These are phyloP conservation scores for Nasonovia ribisnigri DNA, from an alignment of 2,888 invertebrate species.

Conservation along the genomic window DNA sequence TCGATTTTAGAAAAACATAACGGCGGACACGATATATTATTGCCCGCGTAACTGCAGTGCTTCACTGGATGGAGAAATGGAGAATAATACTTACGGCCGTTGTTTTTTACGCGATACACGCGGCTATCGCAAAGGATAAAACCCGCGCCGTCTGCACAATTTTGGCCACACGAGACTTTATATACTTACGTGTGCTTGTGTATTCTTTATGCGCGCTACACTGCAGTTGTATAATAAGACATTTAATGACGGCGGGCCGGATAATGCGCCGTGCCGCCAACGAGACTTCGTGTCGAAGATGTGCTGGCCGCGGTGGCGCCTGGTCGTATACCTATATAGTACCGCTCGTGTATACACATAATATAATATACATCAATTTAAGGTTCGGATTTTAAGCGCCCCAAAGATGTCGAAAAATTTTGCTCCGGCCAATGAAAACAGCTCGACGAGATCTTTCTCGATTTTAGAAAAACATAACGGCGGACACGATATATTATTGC, in stretches of 20 bases:
- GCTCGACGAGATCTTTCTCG: background rate
- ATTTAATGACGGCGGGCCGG: background rate
- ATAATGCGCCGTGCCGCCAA: background rate
- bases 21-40: background rate
- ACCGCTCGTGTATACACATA: no score
- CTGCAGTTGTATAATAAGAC: conserved; percentile 18
- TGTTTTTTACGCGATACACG: background rate
- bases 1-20: background rate
- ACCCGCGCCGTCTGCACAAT: no score
- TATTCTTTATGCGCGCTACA: background rate
- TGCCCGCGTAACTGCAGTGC: background rate
- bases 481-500: background rate
- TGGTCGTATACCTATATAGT: background rate
- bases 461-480: background rate
- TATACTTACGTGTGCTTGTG: background rate
- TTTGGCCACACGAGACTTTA: no score
- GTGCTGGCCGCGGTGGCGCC: background rate
- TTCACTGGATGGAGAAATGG: background rate
- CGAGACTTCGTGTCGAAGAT: background rate
- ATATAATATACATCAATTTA: no score
- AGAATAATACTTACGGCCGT: background rate
- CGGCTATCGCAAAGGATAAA: background rate
- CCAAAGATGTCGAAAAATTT: background rate
- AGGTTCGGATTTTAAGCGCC: no score
- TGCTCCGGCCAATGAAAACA: background rate